Conservation (phyloP, 2,113 vertebrate species). For the Sciurus niger region DNA sequence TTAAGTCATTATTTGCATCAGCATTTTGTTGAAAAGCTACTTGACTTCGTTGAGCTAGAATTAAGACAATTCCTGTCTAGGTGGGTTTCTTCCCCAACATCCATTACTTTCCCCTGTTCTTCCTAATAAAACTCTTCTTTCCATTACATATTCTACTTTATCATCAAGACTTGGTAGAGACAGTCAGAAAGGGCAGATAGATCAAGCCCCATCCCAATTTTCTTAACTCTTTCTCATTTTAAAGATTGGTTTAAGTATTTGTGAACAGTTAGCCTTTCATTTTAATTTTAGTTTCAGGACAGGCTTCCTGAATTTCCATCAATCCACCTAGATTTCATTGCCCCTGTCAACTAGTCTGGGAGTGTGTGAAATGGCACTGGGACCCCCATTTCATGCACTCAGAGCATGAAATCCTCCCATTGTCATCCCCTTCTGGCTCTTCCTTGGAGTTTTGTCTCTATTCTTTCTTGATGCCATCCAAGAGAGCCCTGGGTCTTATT, state of each 20-base stretch:
- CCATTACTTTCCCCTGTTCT: not conserved
- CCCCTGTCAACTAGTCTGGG: not conserved
- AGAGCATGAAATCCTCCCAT: not conserved
- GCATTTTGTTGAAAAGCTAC: not conserved
- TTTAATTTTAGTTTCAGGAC: slow-evolving; percentile 45
- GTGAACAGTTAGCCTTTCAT: not conserved
- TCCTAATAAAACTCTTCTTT: not conserved
- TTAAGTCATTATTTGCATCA: not conserved
- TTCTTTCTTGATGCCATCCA: not conserved
- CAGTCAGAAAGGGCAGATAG: not conserved
- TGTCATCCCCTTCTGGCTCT: too few relatives aligned
- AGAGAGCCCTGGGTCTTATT: not conserved
- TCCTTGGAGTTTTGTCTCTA: not conserved
- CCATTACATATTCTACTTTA: not conserved
- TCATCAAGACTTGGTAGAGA: not conserved
- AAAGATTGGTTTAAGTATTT: not conserved
- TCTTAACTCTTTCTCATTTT: not conserved
- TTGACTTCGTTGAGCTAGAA: not conserved
- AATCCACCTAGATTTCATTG: not conserved
- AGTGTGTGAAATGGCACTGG: not conserved
- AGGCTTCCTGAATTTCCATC: not conserved
- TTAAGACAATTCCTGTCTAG: too few relatives aligned
- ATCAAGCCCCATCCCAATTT: not conserved
- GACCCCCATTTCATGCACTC: not conserved
- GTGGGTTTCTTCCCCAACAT: not conserved